Conservation (phyloP, 2,888 invertebrate species). For the Agrotis exclamationis region DNA sequence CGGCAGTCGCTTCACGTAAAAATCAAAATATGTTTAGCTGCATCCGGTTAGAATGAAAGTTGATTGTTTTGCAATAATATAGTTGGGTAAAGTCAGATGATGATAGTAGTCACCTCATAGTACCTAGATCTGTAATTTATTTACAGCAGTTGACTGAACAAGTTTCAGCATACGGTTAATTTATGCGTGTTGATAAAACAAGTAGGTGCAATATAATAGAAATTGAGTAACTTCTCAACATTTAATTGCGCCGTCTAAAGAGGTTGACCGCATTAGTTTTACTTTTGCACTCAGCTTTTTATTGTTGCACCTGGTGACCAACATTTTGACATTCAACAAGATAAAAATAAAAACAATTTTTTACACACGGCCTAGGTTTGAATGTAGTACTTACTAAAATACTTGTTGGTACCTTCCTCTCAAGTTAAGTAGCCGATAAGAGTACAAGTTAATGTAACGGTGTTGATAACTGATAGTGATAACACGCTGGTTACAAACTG, state of each 20-base stretch:
- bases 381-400: slow-evolving; percentile 11
- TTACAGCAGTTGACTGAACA: background rate
- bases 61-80: background rate
- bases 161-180: background rate
- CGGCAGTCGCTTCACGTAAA: background rate
- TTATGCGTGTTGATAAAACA: background rate
- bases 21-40: background rate
- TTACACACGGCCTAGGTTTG: slow-evolving; percentile 21
- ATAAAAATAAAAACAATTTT: slow-evolving; percentile 4
- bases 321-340: background rate
- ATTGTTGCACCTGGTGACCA: slow-evolving; percentile 16
- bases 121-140: background rate
- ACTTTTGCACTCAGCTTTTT: slow-evolving; percentile 5
- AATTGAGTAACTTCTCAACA: background rate
- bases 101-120: background rate
- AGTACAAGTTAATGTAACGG: slow-evolving; percentile 1
- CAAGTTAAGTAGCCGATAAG: slow-evolving; percentile 10
- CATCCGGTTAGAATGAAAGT: background rate
- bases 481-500: background rate
- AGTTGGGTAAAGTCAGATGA: background rate
- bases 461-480: slow-evolving; percentile 8
- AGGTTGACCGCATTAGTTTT: background rate
- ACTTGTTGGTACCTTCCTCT: background rate
- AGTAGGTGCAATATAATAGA: background rate
- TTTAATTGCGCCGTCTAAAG: background rate